phyloP scores from a whole-genome alignment of 2,888 invertebrate genomes.

The Tridacna gigas region DNA sequence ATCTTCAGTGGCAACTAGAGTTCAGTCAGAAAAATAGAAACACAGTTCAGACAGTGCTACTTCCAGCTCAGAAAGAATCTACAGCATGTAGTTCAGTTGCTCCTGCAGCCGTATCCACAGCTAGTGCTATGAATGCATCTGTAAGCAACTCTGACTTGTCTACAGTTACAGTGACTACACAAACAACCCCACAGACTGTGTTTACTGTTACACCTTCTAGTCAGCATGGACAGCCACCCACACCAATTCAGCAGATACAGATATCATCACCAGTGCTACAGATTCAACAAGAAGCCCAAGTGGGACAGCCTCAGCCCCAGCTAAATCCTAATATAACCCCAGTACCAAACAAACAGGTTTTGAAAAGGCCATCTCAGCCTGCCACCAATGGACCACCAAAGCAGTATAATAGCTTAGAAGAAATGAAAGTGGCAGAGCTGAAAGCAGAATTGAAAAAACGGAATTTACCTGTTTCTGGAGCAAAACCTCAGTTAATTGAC shows the following conservation, averaged over 20 bases:
- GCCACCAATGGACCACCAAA: constrained; percentile 81
- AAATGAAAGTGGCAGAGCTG: constrained; percentile 98
- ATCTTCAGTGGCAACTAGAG: constrained; percentile 94
- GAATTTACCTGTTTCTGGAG: constrained; percentile 97
- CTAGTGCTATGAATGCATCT: constrained; percentile 31
- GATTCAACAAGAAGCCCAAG: constrained; percentile 58
- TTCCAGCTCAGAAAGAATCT: constrained; percentile 66
- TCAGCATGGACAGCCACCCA: constrained; percentile 49
- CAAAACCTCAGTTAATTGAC: constrained; percentile 97
- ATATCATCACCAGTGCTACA: constrained; percentile 56
- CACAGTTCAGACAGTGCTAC: constrained; percentile 54
- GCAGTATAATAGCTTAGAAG: constrained; percentile 90
- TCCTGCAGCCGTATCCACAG: constrained; percentile 9
- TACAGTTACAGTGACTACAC: constrained; percentile 65
- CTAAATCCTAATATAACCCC: constrained; percentile 64
- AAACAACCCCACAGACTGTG: constrained; percentile 63
- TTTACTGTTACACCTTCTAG: constrained; percentile 61
- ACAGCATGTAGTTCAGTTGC: constrained; percentile 25
- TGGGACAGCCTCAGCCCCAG: constrained; percentile 64
- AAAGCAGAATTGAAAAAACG: constrained; percentile 97
- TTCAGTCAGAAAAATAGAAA: constrained; percentile 89
- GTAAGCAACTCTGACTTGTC: constrained; percentile 40
- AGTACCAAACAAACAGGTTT: constrained; percentile 59
- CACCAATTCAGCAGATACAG: constrained; percentile 59
- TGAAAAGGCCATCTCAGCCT: constrained; percentile 54